Base-by-base conservation (phyloP, 2,888 invertebrate genomes). In the Drosophila kambysellisi region DNA sequence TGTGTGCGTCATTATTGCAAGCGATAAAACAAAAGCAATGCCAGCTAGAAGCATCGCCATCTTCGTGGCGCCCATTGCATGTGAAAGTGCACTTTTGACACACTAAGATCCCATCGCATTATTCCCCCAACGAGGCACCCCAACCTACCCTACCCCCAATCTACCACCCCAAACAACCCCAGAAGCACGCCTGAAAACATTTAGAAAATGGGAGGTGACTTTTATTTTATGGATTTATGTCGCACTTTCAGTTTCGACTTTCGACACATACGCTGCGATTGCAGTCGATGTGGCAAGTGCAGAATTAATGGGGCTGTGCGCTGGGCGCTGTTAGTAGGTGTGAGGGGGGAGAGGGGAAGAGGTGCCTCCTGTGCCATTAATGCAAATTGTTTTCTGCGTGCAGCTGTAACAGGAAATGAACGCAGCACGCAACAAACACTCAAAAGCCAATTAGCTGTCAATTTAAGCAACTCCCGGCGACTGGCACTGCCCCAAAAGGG, bases 341-440 rank as follows among this genome's bases (percentile, higher is more conserved):
- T 25, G 25, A 25, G 30, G 39, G 39, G 8, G 20, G n/a, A 7
- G 2, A 0, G 8, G 20, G n/a, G 9, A 1, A 0, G 46, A 4
- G 9, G 12, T 46, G 53, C 37, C 64, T 54, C 39, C 51, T 57
- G 43, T 62, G 48, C 65, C 64, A 89, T 81, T 74, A 87, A 74
- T 82, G 82, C 79, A 87, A 89, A 87, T 89, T 81, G 87, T 63
- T 77, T 81, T 67, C 30, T 52, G 76, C 52, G 61, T 65, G 68
- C 65, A 52, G 60, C 58, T 81, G 89, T 50, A 74, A 71, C 87
- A 87, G 84, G 84, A 89, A 84, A 71, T 64, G 73, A 69, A 83
- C 76, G 81, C 80, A 85, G 78, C 84, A 87, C 72, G 72, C 89
- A 74, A 67, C 76, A 69, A 61, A 60, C 72, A 79, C 82, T 72